Base-by-base conservation (phyloP, 1,140 invertebrate species). In the Lordiphosa clarofinis region DNA sequence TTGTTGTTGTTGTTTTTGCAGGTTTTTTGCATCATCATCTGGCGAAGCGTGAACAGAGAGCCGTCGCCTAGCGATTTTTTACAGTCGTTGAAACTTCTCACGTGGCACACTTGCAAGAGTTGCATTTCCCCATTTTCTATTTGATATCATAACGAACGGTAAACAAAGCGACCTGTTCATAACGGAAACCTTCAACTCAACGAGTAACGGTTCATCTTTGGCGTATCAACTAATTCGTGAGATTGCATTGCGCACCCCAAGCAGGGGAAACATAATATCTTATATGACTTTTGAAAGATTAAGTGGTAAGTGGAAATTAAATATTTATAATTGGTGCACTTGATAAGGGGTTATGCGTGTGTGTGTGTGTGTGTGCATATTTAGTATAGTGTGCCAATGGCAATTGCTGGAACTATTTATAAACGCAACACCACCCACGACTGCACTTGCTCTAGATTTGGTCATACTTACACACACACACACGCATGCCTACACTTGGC, bases 261-360 rank as follows among this genome's bases (percentile, higher is more conserved):
- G 87, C 66, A 87, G 82, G 74, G 82, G 75, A 88, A 75, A 78
- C 67, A 78, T 66, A 86, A 82, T 79, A 75, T 88, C 86, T 88
- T 88, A 88, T 88, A 88, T 88, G 87, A 88, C 87, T 88, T 88
- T 88, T 87, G 87, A 88, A 88, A 88, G 87, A 88, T 81, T 84
- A 69, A 71, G 57, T 81, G 87, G 87, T 88, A 71, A 88, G 87
- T 88, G 28, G 28, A 31, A 63, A 9, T 39, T n/a, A 13, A 31
- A 21, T 4, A 35, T 9, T 8, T 24, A 4, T 24, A 1, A 7
- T 31, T 31, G 28, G 28, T 31, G 28, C 28, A 31, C 28, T 31
- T 31, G 28, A 31, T 31, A 31, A 31, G 7, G 28, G 28, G 28
- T 7, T 11, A 12, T 7, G 33, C 13, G 13, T 55, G 39, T 19